Conservation (phyloP, 2,888 invertebrate genomes). For the Timema podura region DNA sequence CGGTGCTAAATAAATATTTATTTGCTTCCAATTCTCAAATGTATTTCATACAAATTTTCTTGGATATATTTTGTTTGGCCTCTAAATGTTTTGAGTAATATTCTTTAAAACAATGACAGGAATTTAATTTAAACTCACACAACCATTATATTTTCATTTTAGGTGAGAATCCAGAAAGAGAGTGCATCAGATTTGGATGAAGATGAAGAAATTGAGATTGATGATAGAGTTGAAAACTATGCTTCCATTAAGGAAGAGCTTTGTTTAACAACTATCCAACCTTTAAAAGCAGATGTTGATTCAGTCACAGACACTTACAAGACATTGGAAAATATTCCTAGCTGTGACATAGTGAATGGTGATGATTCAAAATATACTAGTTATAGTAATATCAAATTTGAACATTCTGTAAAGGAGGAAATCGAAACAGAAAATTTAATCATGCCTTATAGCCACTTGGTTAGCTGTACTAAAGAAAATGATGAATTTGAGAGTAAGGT, state of each 20-base stretch:
- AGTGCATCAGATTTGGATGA: constrained; percentile 37
- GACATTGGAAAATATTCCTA: too few relatives aligned
- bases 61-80: too few relatives aligned
- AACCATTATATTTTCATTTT: constrained; percentile 1
- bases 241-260: background rate
- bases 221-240: constrained; percentile 48
- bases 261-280: background rate
- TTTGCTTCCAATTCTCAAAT: too few relatives aligned
- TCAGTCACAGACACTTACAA: too few relatives aligned
- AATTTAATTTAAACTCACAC: too few relatives aligned
- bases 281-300: too few relatives aligned
- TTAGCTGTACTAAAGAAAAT: background rate
- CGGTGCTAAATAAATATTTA: too few relatives aligned
- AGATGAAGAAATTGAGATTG: constrained; percentile 54
- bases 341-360: background rate
- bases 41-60: too few relatives aligned
- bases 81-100: too few relatives aligned
- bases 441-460: background rate
- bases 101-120: too few relatives aligned
- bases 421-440: background rate
- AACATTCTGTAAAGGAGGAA: background rate
- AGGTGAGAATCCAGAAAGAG: constrained; percentile 23
- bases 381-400: background rate
- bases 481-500: background rate
- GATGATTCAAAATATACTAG: background rate